Evolutionary conservation across 2,113 vertebrate genomes (phyloP), one percentile per base, ranked within the genome.

Genomic region (Sinocyclocheilus maitianheensis): DNA sequence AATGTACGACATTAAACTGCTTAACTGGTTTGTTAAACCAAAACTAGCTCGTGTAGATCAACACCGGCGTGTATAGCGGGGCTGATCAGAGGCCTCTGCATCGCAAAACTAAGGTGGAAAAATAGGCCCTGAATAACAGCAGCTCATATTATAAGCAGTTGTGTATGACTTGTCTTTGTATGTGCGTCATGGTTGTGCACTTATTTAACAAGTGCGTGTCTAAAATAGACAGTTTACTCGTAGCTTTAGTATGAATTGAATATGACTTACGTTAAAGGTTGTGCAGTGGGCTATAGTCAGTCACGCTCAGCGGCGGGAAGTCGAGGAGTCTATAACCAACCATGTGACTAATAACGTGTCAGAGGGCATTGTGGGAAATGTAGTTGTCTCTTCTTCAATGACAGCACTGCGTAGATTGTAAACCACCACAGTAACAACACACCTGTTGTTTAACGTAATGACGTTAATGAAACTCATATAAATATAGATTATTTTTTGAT

Each of bases 201-300:
- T 34, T 10, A 81, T 9, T 58, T 76, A 20, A 30, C 0, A 63
- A 34, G 13, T 16, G 11, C 22, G 4, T 46, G 4, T n/a, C 22
- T 67, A 22, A 53, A 76, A 53, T 9, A 40, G 30, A 67, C 20
- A 34, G 22, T 18, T 55, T 62, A 43, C n/a, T 14, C 22, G 40
- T 63, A 22, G n/a, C 40, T 22, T 65, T 37, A 7, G 76, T n/a
- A 24, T 24, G 48, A 37, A 80, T n/a, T 48, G 58, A 82, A 48
- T 3, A 69, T 1, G 60, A 88, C 87, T 88, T 88, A 88, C 87
- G n/a, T 88, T 83, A 7, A 81, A 79, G 8, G 84, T 22, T 20
- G 58, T 78, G 62, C 76, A 34, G 81, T 83, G 37, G 53, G 65
- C 24, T 84, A 48, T 60, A 69, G 75, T 18, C 77, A 48, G 34